A percentile compares a stretch with the other conserved stretches of the same genome.
These are phyloP conservation scores for Apocheima hispidaria DNA, from an alignment of 2,888 invertebrate species.

Conservation along the genomic window DNA sequence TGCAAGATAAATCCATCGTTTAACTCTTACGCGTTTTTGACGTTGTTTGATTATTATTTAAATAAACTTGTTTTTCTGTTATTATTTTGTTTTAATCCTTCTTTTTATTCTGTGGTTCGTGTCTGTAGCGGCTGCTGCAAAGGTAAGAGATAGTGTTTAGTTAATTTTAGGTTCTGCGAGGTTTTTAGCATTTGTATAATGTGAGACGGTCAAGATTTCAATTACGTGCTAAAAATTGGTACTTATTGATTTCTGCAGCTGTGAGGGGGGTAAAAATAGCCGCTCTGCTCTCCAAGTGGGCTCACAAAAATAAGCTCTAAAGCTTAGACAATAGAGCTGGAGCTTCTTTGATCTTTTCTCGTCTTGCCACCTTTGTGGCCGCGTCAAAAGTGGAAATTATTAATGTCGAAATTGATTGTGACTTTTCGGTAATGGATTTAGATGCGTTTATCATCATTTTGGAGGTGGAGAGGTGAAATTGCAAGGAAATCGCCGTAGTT, in stretches of 20 bases:
- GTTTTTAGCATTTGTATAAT: conserved; percentile 14
- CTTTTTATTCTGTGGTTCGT: conserved; percentile 60
- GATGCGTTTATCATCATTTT: conserved; percentile 25
- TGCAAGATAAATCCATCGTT: conserved; percentile 20
- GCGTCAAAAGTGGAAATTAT: conserved; percentile 39
- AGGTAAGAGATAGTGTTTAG: conserved; percentile 65
- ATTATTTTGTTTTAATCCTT: conserved; percentile 49
- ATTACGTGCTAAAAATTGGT: conserved; percentile 51
- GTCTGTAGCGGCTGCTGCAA: conserved; percentile 49
- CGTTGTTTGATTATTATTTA: conserved; percentile 45
- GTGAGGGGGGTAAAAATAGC: conserved; percentile 57
- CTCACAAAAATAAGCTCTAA: conserved; percentile 27
- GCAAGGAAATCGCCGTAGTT: conserved; percentile 1
- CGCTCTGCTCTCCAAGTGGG: conserved; percentile 35
- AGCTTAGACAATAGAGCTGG: conserved; percentile 29
- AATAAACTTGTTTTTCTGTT: conserved; percentile 19
- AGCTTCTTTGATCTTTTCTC: conserved; percentile 32
- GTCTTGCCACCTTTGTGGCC: conserved; percentile 35
- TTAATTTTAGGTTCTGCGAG: conserved; percentile 13
- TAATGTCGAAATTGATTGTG: conserved; percentile 41
- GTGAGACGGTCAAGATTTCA: conserved; percentile 43
- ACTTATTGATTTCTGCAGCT: conserved; percentile 60
- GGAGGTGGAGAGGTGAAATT: background rate
- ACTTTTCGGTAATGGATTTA: conserved; percentile 33
- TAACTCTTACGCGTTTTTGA: conserved; percentile 31